phyloP scores from a whole-genome alignment of 2,888 invertebrate genomes.

The Prionchulus punctatus region DNA sequence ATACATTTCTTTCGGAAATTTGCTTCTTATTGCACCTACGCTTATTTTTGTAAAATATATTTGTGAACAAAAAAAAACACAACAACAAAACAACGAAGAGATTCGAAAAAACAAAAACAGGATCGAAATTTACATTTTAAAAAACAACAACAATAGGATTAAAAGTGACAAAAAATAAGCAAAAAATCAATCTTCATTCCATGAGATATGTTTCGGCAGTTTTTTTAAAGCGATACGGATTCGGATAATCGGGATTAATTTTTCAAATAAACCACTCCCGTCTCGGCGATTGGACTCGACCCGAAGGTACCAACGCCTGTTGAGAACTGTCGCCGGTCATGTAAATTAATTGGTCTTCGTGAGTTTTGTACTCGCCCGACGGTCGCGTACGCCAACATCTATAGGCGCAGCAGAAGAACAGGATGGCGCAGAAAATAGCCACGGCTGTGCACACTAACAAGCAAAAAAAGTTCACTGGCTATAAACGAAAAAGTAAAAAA shows the following conservation, averaged over 20 bases:
- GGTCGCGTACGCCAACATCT: neutral
- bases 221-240: neutral
- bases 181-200: neutral
- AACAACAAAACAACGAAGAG: no score
- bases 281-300: neutral
- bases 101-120: no score
- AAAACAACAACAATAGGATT: no score
- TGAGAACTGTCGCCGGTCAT: neutral
- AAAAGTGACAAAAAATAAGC: no score
- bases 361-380: conserved; percentile 7
- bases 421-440: neutral
- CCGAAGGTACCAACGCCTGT: neutral
- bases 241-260: no score
- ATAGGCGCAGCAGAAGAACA: neutral
- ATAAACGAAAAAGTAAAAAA: no score
- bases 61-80: no score
- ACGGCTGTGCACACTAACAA: neutral
- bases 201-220: neutral
- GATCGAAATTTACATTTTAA: no score
- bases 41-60: no score
- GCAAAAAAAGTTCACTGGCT: no score
- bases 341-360: neutral
- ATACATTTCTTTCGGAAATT: no score
- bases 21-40: no score
- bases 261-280: neutral